phyloP scores from a whole-genome alignment of 2,113 vertebrate species.

The Gambusia holbrooki region DNA sequence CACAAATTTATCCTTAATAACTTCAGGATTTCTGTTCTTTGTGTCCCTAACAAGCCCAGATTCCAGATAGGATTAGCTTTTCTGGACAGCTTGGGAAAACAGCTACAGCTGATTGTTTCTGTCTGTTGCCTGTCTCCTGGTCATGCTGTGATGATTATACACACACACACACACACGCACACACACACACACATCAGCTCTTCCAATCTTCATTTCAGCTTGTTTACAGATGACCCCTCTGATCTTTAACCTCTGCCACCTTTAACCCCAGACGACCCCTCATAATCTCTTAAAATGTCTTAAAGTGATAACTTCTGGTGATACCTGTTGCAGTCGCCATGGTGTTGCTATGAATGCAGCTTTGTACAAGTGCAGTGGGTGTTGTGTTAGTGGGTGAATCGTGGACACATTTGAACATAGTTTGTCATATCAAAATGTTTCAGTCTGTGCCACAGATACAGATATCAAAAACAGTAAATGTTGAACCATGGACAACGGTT shows the following conservation, averaged over 20 bases:
- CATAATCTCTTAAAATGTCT: conserved; percentile 30
- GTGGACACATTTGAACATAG: too few species aligned
- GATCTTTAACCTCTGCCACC: conserved; percentile 45
- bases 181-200: background rate
- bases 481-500: too few species aligned
- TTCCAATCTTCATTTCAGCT: conserved; percentile 22
- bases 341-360: too few species aligned
- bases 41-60: conserved; percentile 39
- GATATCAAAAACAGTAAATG: too few species aligned
- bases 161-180: background rate
- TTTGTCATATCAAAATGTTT: too few species aligned
- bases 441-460: too few species aligned
- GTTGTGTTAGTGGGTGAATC: too few species aligned
- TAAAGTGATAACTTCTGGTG: too few species aligned
- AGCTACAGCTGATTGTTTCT: conserved; percentile 43
- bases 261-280: conserved; percentile 45
- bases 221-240: conserved; percentile 49
- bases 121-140: background rate
- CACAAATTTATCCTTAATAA: background rate
- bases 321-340: too few species aligned
- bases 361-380: too few species aligned
- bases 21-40: background rate
- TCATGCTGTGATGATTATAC: conserved; percentile 38
- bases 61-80: conserved; percentile 66
- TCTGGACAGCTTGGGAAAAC: conserved; percentile 56